Conservation (phyloP, 2,113 vertebrate species). For the Perccottus glenii region DNA sequence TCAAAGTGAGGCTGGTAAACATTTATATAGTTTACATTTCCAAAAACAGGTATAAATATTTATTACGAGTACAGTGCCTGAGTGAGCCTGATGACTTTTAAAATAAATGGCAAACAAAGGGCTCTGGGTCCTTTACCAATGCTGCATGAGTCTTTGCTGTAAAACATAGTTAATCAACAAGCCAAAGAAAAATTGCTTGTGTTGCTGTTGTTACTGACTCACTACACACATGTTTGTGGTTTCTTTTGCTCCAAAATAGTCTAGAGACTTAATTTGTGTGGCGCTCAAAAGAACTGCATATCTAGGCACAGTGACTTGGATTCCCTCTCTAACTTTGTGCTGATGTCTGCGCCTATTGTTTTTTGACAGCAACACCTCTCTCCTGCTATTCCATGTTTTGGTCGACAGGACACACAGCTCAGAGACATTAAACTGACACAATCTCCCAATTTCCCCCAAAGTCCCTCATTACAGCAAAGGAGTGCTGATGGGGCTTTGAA, state of each 20-base stretch:
- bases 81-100: slow-evolving; percentile 62
- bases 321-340: slow-evolving; percentile 66
- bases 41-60: slow-evolving; percentile 67
- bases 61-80: slow-evolving; percentile 47
- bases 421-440: slow-evolving; percentile 62
- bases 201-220: slow-evolving; percentile 45
- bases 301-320: slow-evolving; percentile 50
- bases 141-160: slow-evolving; percentile 30
- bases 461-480: slow-evolving; percentile 65
- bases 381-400: slow-evolving; percentile 62
- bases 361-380: slow-evolving; percentile 67
- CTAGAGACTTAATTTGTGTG: slow-evolving; percentile 70
- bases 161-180: slow-evolving; percentile 66
- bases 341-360: slow-evolving; percentile 64
- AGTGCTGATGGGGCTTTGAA: slow-evolving; percentile 72
- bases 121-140: slow-evolving; percentile 56
- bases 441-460: slow-evolving; percentile 51
- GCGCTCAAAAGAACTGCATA: slow-evolving; percentile 61
- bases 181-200: slow-evolving; percentile 45
- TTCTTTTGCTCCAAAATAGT: slow-evolving; percentile 54
- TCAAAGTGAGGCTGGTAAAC: slow-evolving; percentile 55
- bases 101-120: slow-evolving; percentile 66
- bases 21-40: slow-evolving; percentile 63
- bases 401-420: slow-evolving; percentile 61
- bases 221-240: slow-evolving; percentile 43